Evolutionary conservation across 2,888 invertebrate genomes (phyloP), one percentile per base, ranked within the genome.

Genomic region (Fragum whitleyi): DNA sequence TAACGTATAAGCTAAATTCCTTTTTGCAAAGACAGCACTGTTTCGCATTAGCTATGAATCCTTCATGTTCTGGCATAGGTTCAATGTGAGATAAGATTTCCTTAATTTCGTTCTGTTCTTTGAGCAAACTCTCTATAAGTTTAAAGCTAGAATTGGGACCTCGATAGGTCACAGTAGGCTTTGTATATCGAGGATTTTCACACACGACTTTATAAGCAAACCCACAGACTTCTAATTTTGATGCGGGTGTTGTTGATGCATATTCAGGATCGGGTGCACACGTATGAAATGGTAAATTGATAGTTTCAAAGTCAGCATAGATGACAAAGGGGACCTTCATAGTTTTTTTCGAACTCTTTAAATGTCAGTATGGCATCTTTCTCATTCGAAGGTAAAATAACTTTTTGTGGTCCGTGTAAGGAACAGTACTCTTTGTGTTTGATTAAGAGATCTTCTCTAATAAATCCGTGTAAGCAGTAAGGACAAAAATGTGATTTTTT

Each of bases 301-400:
- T 16, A 6, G 74, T 81, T 39, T 81, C 74, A 59, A 77, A 77
- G 59, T 81, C 81, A 2, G 81, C 81, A 55, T 76, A 80, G 2
- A 80, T 76, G 2, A 76, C 80, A 47, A 80, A 80, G 9, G 76
- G 71, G 21, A 70, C 76, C 59, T 57, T 69, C 9, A 77, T 42
- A 1, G 32, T 57, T 53, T 81, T 36, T 36, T 67, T 81, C 77
- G 53, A 55, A 77, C 1, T 81, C 77, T 67, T 74, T 70, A 51
- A 77, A 81, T 62, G 70, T 28, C 9, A 77, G 36, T 36, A 74
- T 77, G 6, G 28, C 65, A 23, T 74, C 57, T 19, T 71, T n/a
- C 9, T 55, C 68, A 9, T 36, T 1, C 14, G 28, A 26, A 0
- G 74, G 77, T 23, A 77, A 53, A 32, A 65, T 61, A 9, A 77